Percentiles rank a stretch among this genome's conserved stretches.
phyloP scores from a whole-genome alignment of 2,888 invertebrate genomes.

The Agrochola lota region DNA sequence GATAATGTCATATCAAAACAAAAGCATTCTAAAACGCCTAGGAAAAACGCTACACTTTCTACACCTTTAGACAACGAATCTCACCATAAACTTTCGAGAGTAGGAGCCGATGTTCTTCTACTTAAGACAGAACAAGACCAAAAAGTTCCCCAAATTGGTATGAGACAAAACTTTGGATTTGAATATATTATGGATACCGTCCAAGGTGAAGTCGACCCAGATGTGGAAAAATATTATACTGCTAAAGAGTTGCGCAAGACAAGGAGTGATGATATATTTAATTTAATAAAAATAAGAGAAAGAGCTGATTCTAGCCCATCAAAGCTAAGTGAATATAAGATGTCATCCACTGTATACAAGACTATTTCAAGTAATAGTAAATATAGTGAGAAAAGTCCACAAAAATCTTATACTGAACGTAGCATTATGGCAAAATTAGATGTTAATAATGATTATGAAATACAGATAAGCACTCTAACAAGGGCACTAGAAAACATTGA shows the following conservation, averaged over 20 bases:
- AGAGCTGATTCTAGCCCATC: slow-evolving; percentile 60
- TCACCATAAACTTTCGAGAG: slow-evolving; percentile 73
- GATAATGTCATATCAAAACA: slow-evolving; percentile 29
- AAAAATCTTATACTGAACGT: slow-evolving; percentile 66
- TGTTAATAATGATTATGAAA: slow-evolving; percentile 76
- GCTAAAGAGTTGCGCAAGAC: slow-evolving; percentile 67
- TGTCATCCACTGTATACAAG: slow-evolving; percentile 65
- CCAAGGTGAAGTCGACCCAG: slow-evolving; percentile 70
- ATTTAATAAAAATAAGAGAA: slow-evolving; percentile 46
- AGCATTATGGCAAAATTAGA: slow-evolving; percentile 77
- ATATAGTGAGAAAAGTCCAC: slow-evolving; percentile 56
- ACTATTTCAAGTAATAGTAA: slow-evolving; percentile 64
- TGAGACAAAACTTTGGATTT: slow-evolving; percentile 70
- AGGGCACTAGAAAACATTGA: slow-evolving; percentile 79
- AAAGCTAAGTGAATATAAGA: slow-evolving; percentile 59
- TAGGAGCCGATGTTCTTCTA: slow-evolving; percentile 73
- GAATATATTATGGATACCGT: slow-evolving; percentile 78
- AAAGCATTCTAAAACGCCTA: slow-evolving; percentile 30
- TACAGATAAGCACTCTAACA: slow-evolving; percentile 77
- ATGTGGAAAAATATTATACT: slow-evolving; percentile 62
- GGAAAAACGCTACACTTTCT: slow-evolving; percentile 30
- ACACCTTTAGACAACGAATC: slow-evolving; percentile 58
- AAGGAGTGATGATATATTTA: slow-evolving; percentile 73
- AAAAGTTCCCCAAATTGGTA: slow-evolving; percentile 23
- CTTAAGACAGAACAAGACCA: slow-evolving; percentile 65